Percentiles rank a stretch among this genome's conserved stretches.
phyloP scores from a whole-genome alignment of 2,113 vertebrate species.

The Neogobius melanostomus region DNA sequence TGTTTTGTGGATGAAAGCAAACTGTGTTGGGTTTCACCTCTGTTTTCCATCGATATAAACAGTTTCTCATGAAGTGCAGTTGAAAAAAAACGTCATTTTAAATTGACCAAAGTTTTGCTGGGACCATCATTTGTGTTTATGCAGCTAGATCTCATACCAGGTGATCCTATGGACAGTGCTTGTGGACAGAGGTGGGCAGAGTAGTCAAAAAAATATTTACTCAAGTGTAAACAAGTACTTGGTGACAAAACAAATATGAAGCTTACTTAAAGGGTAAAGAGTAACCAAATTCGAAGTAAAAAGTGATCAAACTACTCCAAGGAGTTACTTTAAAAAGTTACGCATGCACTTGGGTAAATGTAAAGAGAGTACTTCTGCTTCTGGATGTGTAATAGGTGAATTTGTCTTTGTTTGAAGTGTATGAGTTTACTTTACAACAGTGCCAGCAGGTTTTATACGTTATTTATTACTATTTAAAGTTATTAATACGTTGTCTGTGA shows the following conservation, averaged over 20 bases:
- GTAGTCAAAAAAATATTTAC: too few relatives aligned
- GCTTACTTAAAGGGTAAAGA: too few relatives aligned
- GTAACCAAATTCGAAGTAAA: too few relatives aligned
- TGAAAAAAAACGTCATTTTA: not conserved
- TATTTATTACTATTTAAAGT: conserved; percentile 24
- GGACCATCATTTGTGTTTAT: not conserved
- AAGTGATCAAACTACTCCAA: too few relatives aligned
- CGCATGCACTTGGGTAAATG: too few relatives aligned
- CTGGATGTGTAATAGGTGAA: too few relatives aligned
- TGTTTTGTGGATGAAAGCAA: conserved; percentile 9
- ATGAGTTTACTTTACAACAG: conserved; percentile 43
- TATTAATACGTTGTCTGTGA: conserved; percentile 12
- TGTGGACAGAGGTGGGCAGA: not conserved
- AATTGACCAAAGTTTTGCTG: conserved; percentile 2
- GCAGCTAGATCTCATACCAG: not conserved
- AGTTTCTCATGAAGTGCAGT: not conserved
- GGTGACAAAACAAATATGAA: too few relatives aligned
- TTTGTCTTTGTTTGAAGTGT: conserved; percentile 32
- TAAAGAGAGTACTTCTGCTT: not conserved
- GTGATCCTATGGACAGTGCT: not conserved
- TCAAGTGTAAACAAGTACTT: too few relatives aligned
- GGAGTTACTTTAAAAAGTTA: too few relatives aligned
- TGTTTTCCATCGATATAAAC: not conserved
- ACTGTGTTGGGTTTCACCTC: not conserved
- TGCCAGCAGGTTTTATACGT: conserved; percentile 50